Percentiles rank a stretch among this genome's conserved stretches.
phyloP scores from a whole-genome alignment of 2,113 vertebrate species.

The Lontra canadensis region DNA sequence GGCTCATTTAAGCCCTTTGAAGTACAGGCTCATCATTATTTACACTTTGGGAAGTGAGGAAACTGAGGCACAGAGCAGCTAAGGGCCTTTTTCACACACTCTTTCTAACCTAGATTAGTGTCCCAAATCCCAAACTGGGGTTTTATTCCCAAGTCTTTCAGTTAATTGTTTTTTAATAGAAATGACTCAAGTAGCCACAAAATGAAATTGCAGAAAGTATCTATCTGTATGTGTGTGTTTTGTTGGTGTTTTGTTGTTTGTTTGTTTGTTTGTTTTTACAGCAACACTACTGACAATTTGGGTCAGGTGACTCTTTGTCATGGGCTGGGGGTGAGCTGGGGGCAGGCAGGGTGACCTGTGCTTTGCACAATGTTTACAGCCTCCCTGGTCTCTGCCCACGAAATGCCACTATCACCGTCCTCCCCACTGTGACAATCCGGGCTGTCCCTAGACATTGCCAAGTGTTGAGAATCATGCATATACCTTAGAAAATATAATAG shows the following conservation, averaged over 20 bases:
- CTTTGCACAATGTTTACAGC: not conserved
- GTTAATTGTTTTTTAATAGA: not conserved
- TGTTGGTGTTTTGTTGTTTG: too few relatives aligned
- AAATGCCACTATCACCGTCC: not conserved
- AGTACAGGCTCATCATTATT: slow-evolving; percentile 6
- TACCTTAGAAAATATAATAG: not conserved
- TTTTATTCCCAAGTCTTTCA: not conserved
- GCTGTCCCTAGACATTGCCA: not conserved
- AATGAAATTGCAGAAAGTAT: not conserved
- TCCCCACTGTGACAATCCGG: not conserved
- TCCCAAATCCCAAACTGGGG: not conserved
- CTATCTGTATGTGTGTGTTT: too few relatives aligned
- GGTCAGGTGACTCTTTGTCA: not conserved
- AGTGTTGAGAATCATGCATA: not conserved
- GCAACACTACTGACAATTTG: not conserved
- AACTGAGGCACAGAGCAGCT: not conserved
- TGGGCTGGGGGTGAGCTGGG: not conserved
- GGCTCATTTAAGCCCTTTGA: slow-evolving; percentile 57
- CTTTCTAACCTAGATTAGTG: slow-evolving; percentile 48
- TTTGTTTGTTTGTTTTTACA: too few relatives aligned
- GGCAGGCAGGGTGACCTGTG: too few relatives aligned
- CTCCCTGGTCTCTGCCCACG: not conserved
- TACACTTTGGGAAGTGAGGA: not conserved
- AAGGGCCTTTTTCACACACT: not conserved
- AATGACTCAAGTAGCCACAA: not conserved